Base-by-base conservation (phyloP, 2,113 vertebrate genomes). In the Dicerorhinus sumatrensis region DNA sequence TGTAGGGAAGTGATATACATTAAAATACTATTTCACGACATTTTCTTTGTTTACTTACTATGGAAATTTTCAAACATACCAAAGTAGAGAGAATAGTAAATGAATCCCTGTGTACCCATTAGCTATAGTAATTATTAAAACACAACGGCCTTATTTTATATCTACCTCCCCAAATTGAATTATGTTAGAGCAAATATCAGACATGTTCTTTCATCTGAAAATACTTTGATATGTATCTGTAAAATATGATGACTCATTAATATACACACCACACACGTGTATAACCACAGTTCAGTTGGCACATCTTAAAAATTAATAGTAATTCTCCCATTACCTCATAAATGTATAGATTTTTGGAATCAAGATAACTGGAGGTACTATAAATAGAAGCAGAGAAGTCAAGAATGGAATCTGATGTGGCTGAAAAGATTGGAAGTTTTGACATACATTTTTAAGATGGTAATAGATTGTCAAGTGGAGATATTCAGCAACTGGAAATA, bases 41-140 rank as follows among this genome's bases (percentile, higher is more conserved):
- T 80, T 70, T 63, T 84, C 46, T 96, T 92, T 90, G 27, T 86
- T 91, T 80, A 54, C 2, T 67, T 89, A 51, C 31, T 91, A 58
- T 12, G 21, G 39, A 89, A 73, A 89, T 75, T 82, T 92, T 48
- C 23, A 39, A 73, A 51, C 14, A 67, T 65, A 76, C 5, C 75
- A 62, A 73, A n/a, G 8, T 17, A 76, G 20, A 94, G 21, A 90
- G 20, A 86, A 51, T 70, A 85, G 14, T 33, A 65, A 77, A 31
- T 76, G 39, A 92, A 36, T 72, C 46, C 25, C 23, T 13, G 58
- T 13, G 18, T 83, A 75, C 5, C n/a, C 33, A 76, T 42, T 54
- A 54, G 51, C 51, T 14, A 54, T 42, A 83, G 8, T n/a, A 33
- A 56, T 33, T 89, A 54, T 77, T 72, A 31, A 27, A 89, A 72